phyloP scores from a whole-genome alignment of 2,797 vertebrate genomes.

The Merluccius polli region DNA sequence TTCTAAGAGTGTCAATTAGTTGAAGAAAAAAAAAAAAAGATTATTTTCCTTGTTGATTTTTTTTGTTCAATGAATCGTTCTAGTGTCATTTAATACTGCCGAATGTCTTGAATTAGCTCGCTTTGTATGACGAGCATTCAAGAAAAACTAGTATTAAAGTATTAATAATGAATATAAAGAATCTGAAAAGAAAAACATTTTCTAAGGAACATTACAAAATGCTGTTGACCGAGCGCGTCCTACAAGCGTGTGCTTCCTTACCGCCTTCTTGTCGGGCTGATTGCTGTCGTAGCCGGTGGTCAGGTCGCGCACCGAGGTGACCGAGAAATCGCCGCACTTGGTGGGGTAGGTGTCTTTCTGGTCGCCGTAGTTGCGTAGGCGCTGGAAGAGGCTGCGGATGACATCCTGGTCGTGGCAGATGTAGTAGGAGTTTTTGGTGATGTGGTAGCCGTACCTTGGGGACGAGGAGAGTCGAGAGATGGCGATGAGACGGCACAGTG shows the following conservation, averaged over 20 bases:
- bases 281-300: conserved; percentile 92
- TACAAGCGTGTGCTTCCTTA: conserved; percentile 59
- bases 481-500: neutral
- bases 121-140: neutral
- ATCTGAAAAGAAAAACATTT: neutral
- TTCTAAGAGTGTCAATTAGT: neutral
- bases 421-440: conserved; percentile 94
- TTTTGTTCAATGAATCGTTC: no score
- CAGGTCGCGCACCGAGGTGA: conserved; percentile 85
- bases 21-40: no score
- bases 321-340: conserved; percentile 80
- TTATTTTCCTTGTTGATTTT: neutral
- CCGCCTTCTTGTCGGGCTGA: conserved; percentile 85
- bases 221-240: neutral
- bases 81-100: no score
- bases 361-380: conserved; percentile 81
- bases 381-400: conserved; percentile 84
- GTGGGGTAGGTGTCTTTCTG: conserved; percentile 82
- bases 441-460: conserved; percentile 91
- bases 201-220: no score
- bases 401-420: conserved; percentile 89
- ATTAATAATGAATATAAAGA: neutral
- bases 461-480: neutral
- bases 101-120: neutral
- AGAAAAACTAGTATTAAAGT: neutral